Evolutionary conservation across 2,113 vertebrate species (phyloP), one percentile per base, ranked within the genome.

Genomic region (Myiozetetes cayanensis): DNA sequence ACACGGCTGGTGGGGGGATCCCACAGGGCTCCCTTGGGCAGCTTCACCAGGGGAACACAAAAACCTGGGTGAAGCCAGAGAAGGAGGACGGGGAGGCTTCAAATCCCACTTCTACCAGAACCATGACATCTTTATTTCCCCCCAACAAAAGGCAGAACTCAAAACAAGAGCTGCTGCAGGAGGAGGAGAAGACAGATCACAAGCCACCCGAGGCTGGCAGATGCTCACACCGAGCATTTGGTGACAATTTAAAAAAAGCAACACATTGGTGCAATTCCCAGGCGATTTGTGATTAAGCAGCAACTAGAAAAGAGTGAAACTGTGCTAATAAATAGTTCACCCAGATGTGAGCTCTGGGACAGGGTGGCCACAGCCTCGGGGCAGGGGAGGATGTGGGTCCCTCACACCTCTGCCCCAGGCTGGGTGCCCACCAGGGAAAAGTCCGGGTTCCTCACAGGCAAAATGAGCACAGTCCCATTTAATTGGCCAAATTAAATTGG

Each of bases 401-500:
- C 68, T 7, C 11, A 6, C 2, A 1, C 39, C 62, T 46, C 67
- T 79, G 71, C 33, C 37, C 53, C 2, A 0, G 12, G 49, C 24
- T 49, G 79, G 17, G 50, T 9, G 12, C 68, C 46, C 46, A 9
- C 18, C 22, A 63, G 47, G 72, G 86, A 80, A 9, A 39, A 43
- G 6, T 12, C 39, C 0, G 0, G 22, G 49, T 10, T 52, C 82
- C 90, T 65, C 2, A 24, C 61, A n/a, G 49, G 58, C 67, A 66
- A 28, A 88, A 80, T 3, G 13, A 82, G 75, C 71, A 37, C 4
- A 21, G 4, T 78, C 61, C 15, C 56, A 21, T 87, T 86, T 85
- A 85, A 35, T 0, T 71, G 83, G 63, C 28, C 72, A 82, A 85
- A 89, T 82, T 75, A 75, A 77, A 50, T 4, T 1, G 4, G 35